A percentile compares a stretch with the other conserved stretches of the same genome.
Evolutionary conservation across 53 echinoderm and acorn worm species (phyloP).

Genomic region (Hippasteria phrygiana): DNA sequence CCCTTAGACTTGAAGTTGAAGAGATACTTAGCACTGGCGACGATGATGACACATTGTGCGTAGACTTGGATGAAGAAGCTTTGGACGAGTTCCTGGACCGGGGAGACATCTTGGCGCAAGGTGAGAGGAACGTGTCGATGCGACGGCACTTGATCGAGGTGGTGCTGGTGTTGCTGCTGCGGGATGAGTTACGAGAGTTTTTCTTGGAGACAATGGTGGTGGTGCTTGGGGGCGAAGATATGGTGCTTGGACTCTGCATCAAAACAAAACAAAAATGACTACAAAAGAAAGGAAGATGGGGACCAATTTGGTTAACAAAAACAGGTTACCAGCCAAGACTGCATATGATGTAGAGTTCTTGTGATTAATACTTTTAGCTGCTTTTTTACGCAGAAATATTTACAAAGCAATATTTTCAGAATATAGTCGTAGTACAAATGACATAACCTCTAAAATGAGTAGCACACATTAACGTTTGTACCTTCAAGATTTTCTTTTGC

Average conservation of each 20-base stretch:
- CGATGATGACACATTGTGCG: not conserved
- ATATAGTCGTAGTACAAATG: too few relatives aligned
- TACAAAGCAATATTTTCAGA: too few relatives aligned
- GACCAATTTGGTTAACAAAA: too few relatives aligned
- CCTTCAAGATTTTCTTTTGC: constrained; percentile 59
- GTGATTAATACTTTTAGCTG: too few relatives aligned
- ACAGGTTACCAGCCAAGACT: too few relatives aligned
- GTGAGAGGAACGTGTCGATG: constrained; percentile 80
- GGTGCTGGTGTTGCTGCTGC: constrained; percentile 54
- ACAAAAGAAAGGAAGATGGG: not conserved
- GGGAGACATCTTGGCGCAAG: constrained; percentile 24
- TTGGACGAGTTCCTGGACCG: constrained; percentile 21
- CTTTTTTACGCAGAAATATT: too few relatives aligned
- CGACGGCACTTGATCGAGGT: constrained; percentile 74
- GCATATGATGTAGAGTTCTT: too few relatives aligned
- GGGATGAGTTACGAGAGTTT: constrained; percentile 58
- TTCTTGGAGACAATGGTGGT: constrained; percentile 64
- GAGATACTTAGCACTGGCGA: constrained; percentile 26
- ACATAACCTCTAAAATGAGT: too few relatives aligned
- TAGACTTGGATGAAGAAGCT: constrained; percentile 33
- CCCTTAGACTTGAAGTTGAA: constrained; percentile 33
- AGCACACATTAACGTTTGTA: not conserved
- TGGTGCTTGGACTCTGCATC: constrained; percentile 49
- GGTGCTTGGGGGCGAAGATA: constrained; percentile 55
- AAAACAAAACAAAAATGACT: not conserved